These are phyloP conservation scores for Eurystomus gularis DNA, from an alignment of 2,113 vertebrate genomes.

Conservation along the genomic window DNA sequence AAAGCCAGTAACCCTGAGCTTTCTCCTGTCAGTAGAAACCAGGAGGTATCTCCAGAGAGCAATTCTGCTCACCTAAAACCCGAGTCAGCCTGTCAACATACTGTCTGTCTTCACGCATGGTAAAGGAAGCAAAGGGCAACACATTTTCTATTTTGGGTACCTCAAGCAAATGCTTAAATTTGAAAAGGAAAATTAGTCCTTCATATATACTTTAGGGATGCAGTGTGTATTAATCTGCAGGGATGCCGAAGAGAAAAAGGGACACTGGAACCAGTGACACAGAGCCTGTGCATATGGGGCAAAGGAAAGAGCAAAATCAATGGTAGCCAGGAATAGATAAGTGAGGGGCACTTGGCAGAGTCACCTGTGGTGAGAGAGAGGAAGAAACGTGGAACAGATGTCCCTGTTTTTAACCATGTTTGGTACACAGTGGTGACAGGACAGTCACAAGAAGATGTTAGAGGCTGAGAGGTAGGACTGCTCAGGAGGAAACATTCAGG, in stretches of 20 bases:
- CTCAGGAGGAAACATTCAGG: not conserved
- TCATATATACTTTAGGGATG: not conserved
- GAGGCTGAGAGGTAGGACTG: not conserved
- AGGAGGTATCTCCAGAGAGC: not conserved
- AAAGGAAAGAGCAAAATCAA: not conserved
- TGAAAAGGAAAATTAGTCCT: not conserved
- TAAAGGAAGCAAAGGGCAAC: not conserved
- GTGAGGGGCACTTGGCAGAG: not conserved
- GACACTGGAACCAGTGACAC: not conserved
- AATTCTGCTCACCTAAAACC: not conserved
- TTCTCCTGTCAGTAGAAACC: not conserved
- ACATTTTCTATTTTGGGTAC: not conserved
- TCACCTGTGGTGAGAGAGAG: not conserved
- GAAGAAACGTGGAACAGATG: not conserved
- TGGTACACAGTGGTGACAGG: not conserved
- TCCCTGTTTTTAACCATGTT: not conserved
- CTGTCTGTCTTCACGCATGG: not conserved
- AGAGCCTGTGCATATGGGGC: rapidly evolving
- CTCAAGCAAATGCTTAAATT: not conserved
- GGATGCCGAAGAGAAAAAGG: not conserved
- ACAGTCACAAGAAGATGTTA: not conserved
- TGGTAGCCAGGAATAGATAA: not conserved
- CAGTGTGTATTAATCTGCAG: not conserved
- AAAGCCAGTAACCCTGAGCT: not conserved
- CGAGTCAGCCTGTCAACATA: not conserved